These are phyloP conservation scores for Microcebus tavaratra DNA, from an alignment of 2,113 vertebrate genomes.

Conservation along the genomic window DNA sequence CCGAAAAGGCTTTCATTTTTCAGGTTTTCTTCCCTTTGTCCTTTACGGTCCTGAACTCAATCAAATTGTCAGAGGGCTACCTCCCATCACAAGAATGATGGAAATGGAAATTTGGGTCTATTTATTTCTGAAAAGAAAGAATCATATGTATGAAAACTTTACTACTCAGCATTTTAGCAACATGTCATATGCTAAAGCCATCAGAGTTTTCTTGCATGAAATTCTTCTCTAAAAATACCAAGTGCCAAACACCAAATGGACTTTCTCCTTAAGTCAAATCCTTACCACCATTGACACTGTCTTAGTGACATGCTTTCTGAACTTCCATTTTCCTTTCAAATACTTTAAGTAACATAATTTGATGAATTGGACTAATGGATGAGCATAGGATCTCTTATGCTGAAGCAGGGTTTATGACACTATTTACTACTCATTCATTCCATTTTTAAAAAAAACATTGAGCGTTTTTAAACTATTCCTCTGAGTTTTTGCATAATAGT, in stretches of 20 bases:
- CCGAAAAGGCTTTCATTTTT: constrained; percentile 34
- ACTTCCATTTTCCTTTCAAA: background rate
- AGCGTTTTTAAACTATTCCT: background rate
- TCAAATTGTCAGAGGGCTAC: constrained; percentile 53
- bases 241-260: background rate
- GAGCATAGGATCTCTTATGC: background rate
- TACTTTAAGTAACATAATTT: background rate
- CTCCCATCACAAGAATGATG: constrained; percentile 33
- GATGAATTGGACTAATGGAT: constrained; percentile 1
- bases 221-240: constrained; percentile 34
- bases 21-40: constrained; percentile 7
- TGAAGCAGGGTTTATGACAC: background rate
- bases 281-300: background rate
- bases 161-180: background rate
- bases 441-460: background rate
- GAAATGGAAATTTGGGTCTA: constrained; percentile 29
- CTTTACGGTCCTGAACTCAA: constrained; percentile 32
- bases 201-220: constrained; percentile 26
- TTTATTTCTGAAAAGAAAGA: constrained; percentile 53
- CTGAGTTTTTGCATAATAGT: background rate
- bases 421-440: background rate
- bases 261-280: background rate
- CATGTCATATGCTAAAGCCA: background rate
- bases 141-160: background rate
- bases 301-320: background rate